phyloP scores from a whole-genome alignment of 2,113 vertebrate species.

The Pongo abelii region DNA sequence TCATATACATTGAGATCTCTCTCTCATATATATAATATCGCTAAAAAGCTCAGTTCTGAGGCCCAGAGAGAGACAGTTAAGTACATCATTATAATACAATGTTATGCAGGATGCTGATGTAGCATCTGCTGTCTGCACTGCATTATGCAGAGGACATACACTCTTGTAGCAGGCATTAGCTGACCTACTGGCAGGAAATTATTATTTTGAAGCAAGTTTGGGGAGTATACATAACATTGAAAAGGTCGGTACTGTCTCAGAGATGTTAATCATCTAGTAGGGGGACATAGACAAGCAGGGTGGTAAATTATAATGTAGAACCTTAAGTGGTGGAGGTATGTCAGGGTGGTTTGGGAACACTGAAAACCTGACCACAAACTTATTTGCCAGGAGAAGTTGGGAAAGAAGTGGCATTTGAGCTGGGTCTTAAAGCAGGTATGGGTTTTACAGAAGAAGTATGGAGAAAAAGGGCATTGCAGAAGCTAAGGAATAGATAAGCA shows the following conservation, averaged over 20 bases:
- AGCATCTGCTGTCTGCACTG: not conserved
- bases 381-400: not conserved
- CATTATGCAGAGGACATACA: not conserved
- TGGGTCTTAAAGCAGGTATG: not conserved
- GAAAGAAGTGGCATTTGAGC: not conserved
- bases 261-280: not conserved
- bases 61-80: not conserved
- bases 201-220: conserved; percentile 26
- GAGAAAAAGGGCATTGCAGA: not conserved
- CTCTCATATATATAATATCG: not conserved
- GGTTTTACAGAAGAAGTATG: not conserved
- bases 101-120: not conserved
- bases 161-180: not conserved
- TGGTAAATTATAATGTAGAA: not conserved
- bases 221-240: not conserved
- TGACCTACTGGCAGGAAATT: not conserved
- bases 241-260: not conserved
- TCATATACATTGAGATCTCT: too few relatives aligned
- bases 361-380: not conserved
- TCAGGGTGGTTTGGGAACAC: not conserved
- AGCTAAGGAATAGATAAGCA: not conserved
- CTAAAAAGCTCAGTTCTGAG: not conserved
- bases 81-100: not conserved
- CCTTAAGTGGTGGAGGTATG: not conserved
- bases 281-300: not conserved